Evolutionary conservation across 2,888 invertebrate genomes (phyloP), one percentile per base, ranked within the genome.

Genomic region (Dicyrtoma fusca): DNA sequence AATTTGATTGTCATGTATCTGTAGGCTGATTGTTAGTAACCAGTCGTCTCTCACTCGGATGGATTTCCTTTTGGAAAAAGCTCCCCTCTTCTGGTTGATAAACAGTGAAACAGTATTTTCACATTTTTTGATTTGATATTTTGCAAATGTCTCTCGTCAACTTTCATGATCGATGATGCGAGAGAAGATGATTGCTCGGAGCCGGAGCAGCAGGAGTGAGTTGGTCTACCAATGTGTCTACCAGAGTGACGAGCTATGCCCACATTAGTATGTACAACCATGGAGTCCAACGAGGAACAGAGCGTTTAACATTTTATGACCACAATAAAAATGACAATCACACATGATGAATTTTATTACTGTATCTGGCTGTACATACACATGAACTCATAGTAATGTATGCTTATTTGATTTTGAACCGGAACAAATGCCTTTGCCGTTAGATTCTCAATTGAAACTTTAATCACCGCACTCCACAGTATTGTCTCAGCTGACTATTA

Each of bases 351-450:
- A 42, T 26, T 61, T 61, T 61, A 61, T 61, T 42, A 26, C 61
- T 19, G 42, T 44, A 61, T 34, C 34, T 34, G 34, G 3, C 3
- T 13, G 4, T 13, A 49, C 49, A 49, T 11, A 49, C n/a, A 49
- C n/a, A 25, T 55, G 55, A 13, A 34, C 34, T 34, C 34, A 34
- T 8, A 34, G 55, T 21, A 55, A 25, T 49, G 25, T 47, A 49
- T 25, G 26, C 53, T 55, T 68, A 68, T 68, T 68, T 68, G 66
- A 68, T 68, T 68, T 55, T 44, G 55, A 68, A 68, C 66, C 66
- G 66, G 66, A 68, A 68, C 66, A 55, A 68, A 68, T 68, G 55
- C 42, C 10, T 55, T 25, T 44, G 55, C 66, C 66, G 66, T 68
- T 68, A 68, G 14, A 14, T 59, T 59, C 14, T 14, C 25, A 59